Evolutionary conservation across 2,888 invertebrate species (phyloP).

Genomic region (Sinelater perroti): DNA sequence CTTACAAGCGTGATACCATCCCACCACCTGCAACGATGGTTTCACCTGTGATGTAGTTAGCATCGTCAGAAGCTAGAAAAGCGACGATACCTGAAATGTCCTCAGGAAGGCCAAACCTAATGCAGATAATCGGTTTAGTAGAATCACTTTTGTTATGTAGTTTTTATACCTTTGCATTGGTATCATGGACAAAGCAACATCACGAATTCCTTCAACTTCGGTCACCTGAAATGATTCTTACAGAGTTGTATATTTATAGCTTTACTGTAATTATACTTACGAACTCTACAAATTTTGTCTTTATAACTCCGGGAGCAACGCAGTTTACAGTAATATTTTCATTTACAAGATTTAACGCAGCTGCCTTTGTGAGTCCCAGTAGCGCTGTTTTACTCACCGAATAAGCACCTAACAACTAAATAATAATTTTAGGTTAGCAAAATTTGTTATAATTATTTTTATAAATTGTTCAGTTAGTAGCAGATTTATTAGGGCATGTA

Average conservation of each 20-base stretch:
- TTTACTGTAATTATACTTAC: slow-evolving; percentile 82
- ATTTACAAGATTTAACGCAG: slow-evolving; percentile 77
- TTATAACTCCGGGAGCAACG: slow-evolving; percentile 90
- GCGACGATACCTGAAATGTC: slow-evolving; percentile 72
- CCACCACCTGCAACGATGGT: slow-evolving; percentile 73
- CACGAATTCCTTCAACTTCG: slow-evolving; percentile 29
- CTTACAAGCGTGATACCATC: slow-evolving; percentile 67
- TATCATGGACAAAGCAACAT: slow-evolving; percentile 56
- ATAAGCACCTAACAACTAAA: slow-evolving; percentile 86
- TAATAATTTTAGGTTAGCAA: too few relatives aligned
- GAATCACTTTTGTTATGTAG: too few relatives aligned
- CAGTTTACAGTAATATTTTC: slow-evolving; percentile 93
- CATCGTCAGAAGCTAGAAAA: slow-evolving; percentile 75
- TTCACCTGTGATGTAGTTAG: slow-evolving; percentile 79
- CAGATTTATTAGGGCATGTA: too few relatives aligned
- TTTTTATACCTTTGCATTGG: slow-evolving; percentile 63
- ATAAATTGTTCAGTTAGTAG: too few relatives aligned
- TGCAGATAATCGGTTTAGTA: slow-evolving; percentile 16
- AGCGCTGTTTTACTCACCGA: slow-evolving; percentile 94
- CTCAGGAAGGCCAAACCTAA: slow-evolving; percentile 67
- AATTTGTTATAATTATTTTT: too few relatives aligned
- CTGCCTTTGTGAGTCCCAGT: slow-evolving; percentile 85
- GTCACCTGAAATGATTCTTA: slow-evolving; percentile 38
- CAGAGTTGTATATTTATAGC: neutral
- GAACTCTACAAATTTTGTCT: slow-evolving; percentile 85